Percentiles rank a stretch among this genome's conserved stretches.
These are phyloP conservation scores for Brachypalpus laphriformis DNA, from an alignment of 2,888 invertebrate species.

Conservation along the genomic window DNA sequence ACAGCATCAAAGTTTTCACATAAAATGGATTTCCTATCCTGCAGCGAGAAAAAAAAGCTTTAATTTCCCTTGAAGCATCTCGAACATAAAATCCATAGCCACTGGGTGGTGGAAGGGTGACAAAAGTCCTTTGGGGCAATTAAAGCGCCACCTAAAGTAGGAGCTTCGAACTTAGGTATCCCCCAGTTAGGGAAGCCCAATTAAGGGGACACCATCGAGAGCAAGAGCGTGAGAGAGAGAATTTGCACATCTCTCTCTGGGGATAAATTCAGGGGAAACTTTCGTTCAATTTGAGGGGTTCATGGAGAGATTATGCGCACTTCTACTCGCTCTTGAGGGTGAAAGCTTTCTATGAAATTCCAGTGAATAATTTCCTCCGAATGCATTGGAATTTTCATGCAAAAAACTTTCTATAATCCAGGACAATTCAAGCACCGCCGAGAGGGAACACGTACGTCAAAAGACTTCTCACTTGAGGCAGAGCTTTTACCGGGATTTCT, in stretches of 20 bases:
- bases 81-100: slow-evolving; percentile 21
- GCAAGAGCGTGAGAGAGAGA: not conserved
- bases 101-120: slow-evolving; percentile 18
- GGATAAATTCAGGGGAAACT: slow-evolving; percentile 49
- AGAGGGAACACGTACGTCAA: slow-evolving; percentile 76
- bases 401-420: slow-evolving; percentile 38
- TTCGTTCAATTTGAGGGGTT: slow-evolving; percentile 67
- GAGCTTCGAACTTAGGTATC: slow-evolving; percentile 54
- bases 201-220: not conserved
- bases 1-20: slow-evolving; percentile 51
- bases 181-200: slow-evolving; percentile 17
- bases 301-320: slow-evolving; percentile 39
- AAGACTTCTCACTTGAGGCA: slow-evolving; percentile 43
- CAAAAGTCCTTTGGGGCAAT: slow-evolving; percentile 58
- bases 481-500: slow-evolving; percentile 71
- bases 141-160: slow-evolving; percentile 64
- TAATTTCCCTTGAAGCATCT: slow-evolving; percentile 58
- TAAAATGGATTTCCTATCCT: slow-evolving; percentile 13
- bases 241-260: slow-evolving; percentile 10
- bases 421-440: slow-evolving; percentile 58
- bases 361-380: slow-evolving; percentile 24
- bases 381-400: slow-evolving; percentile 65
- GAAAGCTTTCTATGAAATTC: slow-evolving; percentile 36
- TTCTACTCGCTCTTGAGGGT: not conserved
- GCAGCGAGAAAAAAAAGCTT: slow-evolving; percentile 47